Evolutionary conservation across 2,888 invertebrate species (phyloP), one percentile per base, ranked within the genome.

Genomic region (Bugula neritina): DNA sequence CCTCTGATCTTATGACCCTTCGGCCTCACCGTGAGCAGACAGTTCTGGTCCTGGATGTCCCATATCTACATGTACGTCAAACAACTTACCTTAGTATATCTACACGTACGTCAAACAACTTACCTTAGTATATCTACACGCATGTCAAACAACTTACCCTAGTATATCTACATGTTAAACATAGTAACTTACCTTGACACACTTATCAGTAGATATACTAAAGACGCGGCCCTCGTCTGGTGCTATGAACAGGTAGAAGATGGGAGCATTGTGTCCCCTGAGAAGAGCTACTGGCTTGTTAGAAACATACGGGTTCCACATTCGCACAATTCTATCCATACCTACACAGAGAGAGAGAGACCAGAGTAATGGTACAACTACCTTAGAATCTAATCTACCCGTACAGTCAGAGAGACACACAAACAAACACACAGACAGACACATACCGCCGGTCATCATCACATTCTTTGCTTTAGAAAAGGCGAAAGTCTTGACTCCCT

Each of bases 301-400:
- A 74, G 81, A 75, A 1, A 84, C 82, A 77, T 84, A 84, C 1
- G 84, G 84, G 75, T 84, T 84, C 83, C 84, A 84, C 35, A 84
- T 75, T 58, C 84, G 73, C 1, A 84, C 80, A 63, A 84, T 82
- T 72, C 84, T 77, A 74, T 84, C 84, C 83, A 83, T 83, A 1
- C 83, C 82, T 82, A 74, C 69, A 76, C 74, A 35, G n/a, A n/a
- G n/a, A n/a, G n/a, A n/a, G n/a, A n/a, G n/a, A 54, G 13, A 54
- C n/a, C n/a, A n/a, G n/a, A n/a, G n/a, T n/a, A n/a, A n/a, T n/a
- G n/a, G n/a, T n/a, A n/a, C n/a, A 54, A 54, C 13, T 17, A 54
- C 54, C n/a, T n/a, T n/a, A n/a, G n/a, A n/a, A n/a, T n/a, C n/a
- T n/a, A n/a, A n/a, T n/a, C n/a, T n/a, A n/a, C n/a, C n/a, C n/a